phyloP scores from a whole-genome alignment of 2,113 vertebrate genomes.

The Aspidoscelis tigris region DNA sequence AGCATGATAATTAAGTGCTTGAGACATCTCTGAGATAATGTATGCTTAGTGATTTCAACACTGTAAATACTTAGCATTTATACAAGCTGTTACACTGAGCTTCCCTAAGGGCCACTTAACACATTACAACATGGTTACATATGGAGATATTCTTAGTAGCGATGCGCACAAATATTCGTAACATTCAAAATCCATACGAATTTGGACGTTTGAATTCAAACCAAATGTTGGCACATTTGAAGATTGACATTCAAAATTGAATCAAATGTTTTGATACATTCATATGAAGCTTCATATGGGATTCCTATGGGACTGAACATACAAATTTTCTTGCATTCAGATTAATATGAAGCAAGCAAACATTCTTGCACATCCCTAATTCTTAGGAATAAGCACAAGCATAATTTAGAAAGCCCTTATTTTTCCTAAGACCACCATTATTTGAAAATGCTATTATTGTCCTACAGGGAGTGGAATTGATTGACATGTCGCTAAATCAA shows the following conservation, averaged over 20 bases:
- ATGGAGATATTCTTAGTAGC: background rate
- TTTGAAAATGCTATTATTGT: background rate
- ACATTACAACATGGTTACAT: background rate
- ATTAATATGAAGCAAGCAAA: too few relatives aligned
- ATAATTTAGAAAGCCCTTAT: background rate
- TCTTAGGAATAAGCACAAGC: background rate
- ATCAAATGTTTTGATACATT: too few relatives aligned
- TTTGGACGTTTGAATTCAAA: too few relatives aligned
- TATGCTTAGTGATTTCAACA: background rate
- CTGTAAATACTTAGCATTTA: background rate
- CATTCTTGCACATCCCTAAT: too few relatives aligned
- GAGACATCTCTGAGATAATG: background rate
- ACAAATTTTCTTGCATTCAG: too few relatives aligned
- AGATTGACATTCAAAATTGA: too few relatives aligned
- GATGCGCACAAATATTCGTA: too few relatives aligned
- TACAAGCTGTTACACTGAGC: background rate
- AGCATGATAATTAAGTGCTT: background rate
- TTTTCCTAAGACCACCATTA: background rate
- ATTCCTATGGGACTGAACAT: too few relatives aligned
- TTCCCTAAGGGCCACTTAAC: background rate
- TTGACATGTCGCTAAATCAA: background rate
- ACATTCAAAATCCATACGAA: too few relatives aligned
- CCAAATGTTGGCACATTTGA: too few relatives aligned
- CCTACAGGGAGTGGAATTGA: background rate
- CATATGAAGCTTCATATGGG: too few relatives aligned